Percentiles rank a stretch among this genome's conserved stretches.
Conservation (phyloP, 2,888 invertebrate species). For the Platycheirus rosarum region DNA sequence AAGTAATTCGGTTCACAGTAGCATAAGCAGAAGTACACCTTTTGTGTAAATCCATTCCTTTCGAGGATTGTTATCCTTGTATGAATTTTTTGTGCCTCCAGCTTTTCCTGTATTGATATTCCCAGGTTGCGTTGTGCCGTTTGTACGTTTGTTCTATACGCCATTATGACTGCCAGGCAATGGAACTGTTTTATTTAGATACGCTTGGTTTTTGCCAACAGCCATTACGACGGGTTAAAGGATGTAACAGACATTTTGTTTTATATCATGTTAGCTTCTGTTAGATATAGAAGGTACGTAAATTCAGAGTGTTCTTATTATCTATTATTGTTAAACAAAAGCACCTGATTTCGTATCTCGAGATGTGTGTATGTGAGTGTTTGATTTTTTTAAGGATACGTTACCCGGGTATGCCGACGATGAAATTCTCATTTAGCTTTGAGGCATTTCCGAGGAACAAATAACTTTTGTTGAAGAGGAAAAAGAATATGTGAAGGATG, state of each 20-base stretch:
- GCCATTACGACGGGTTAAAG: conserved; percentile 44
- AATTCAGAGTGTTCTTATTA: conserved; percentile 67
- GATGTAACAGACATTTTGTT: conserved; percentile 38
- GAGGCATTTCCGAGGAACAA: conserved; percentile 62
- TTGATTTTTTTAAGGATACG: conserved; percentile 39
- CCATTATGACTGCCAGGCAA: conserved; percentile 44
- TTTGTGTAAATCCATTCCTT: conserved; percentile 29
- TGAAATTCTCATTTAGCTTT: conserved; percentile 66
- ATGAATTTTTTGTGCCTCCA: conserved; percentile 31
- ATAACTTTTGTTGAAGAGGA: conserved; percentile 58
- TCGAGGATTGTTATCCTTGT: conserved; percentile 34
- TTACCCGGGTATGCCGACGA: conserved; percentile 37
- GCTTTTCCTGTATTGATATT: conserved; percentile 55
- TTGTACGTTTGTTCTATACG: conserved; percentile 11
- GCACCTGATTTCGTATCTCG: conserved; percentile 65
- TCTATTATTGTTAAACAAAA: conserved; percentile 66
- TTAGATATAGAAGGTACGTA: conserved; percentile 31
- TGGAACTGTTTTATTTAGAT: conserved; percentile 53
- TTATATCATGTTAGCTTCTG: conserved; percentile 23
- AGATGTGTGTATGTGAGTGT: no score
- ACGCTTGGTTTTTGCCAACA: conserved; percentile 51
- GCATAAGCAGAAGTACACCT: conserved; percentile 33
- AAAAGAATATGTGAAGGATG: conserved; percentile 4
- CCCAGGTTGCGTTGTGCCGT: conserved; percentile 39
- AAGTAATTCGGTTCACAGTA: conserved; percentile 29